Evolutionary conservation across 2,888 invertebrate species (phyloP), one percentile per base, ranked within the genome.

Genomic region (Nephrotoma appendiculata): DNA sequence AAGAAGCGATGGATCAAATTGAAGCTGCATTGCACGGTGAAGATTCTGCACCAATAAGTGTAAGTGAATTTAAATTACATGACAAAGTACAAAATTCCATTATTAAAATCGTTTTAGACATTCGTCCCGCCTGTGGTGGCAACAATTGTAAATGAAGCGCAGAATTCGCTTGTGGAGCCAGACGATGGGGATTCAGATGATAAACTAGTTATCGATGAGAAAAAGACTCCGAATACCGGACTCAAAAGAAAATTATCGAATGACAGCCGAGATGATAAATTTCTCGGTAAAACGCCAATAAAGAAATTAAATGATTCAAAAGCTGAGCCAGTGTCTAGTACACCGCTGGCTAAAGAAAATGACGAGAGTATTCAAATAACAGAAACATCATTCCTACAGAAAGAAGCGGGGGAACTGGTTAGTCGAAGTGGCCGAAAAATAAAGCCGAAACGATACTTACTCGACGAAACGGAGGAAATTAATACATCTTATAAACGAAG

Each of bases 1-100:
- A 96, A 87, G 97, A 98, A 89, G 98, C 98, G 0, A 94, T 98
- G 19, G 94, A 94, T 89, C 96, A 98, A 92, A 97, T 98, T 87
- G 97, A 97, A 90, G 94, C 95, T 87, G 96, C 96, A 88, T 93
- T 96, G 85, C 92, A 93, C 87, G 94, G 94, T 87, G 94, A 94
- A 88, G 91, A 91, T 87, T 91, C 91, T 43, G 91, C 91, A 12
- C 92, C 92, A 86, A 91, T 91, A 87, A 90, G 90, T 89, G 90
- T 91, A 88, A 89, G 86, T 52, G 15, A 41, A 42, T 42, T 5
- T 41, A 48, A 48, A 9, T 12, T 12, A 48, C n/a, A 48, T n/a
- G 9, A n/a, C 9, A 48, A n/a, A 48, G n/a, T 48, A 48, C 11
- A n/a, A n/a, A 48, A 48, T 48, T 12, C 2, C 9, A 48, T 48